These are phyloP conservation scores for Metacarcinus magister DNA, from an alignment of 2,888 invertebrate genomes.

Conservation along the genomic window DNA sequence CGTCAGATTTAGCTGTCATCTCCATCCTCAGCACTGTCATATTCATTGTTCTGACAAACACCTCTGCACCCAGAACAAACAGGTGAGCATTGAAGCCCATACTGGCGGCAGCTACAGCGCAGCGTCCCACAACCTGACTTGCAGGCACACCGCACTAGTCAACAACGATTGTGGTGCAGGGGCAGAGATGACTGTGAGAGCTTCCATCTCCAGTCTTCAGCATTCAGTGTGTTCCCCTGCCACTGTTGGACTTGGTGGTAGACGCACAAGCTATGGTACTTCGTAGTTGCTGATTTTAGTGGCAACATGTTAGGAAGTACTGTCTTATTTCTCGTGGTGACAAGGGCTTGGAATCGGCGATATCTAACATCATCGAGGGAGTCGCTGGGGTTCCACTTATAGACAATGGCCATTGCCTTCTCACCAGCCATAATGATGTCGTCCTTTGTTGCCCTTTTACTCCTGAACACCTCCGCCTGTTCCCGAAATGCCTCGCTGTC, in stretches of 20 bases:
- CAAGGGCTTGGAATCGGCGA: slow-evolving; percentile 27
- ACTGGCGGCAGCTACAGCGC: slow-evolving; percentile 52
- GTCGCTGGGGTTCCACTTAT: slow-evolving; percentile 45
- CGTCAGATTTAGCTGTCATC: slow-evolving; percentile 35
- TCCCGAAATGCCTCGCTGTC: slow-evolving; percentile 28
- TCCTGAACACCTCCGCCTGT: slow-evolving; percentile 50
- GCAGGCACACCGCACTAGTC: slow-evolving; percentile 56
- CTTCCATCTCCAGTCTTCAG: slow-evolving; percentile 41
- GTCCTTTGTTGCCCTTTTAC: slow-evolving; percentile 44
- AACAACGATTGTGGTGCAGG: slow-evolving; percentile 59
- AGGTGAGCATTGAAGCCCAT: slow-evolving; percentile 59
- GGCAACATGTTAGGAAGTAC: slow-evolving; percentile 54
- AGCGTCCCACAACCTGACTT: slow-evolving; percentile 56
- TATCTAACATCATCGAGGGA: slow-evolving; percentile 57
- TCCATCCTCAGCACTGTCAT: slow-evolving; percentile 49
- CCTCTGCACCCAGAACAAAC: slow-evolving; percentile 51
- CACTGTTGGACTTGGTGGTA: slow-evolving; percentile 41
- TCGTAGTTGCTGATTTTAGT: slow-evolving; percentile 46
- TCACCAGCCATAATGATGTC: slow-evolving; percentile 52
- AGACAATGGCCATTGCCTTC: slow-evolving; percentile 62
- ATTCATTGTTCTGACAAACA: slow-evolving; percentile 40
- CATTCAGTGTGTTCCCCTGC: slow-evolving; percentile 60
- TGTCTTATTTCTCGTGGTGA: slow-evolving; percentile 49
- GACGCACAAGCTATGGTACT: slow-evolving; percentile 34
- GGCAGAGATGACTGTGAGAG: slow-evolving; percentile 55